These are phyloP conservation scores for Diplogasteroides magnus DNA, from an alignment of 1,140 invertebrate genomes.

Conservation along the genomic window DNA sequence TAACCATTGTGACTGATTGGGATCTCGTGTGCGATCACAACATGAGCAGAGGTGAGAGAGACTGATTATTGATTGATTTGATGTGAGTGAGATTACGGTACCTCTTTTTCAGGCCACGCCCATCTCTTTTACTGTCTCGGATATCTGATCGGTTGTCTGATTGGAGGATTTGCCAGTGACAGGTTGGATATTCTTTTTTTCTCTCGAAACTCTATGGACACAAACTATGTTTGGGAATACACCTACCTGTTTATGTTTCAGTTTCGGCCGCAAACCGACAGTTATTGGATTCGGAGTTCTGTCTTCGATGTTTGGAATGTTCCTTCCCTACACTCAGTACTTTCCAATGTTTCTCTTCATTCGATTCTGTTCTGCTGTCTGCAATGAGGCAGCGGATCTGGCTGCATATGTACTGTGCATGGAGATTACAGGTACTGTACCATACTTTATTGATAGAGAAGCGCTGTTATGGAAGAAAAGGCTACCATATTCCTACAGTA, in stretches of 20 bases:
- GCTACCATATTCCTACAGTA: no score
- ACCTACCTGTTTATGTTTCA: slow-evolving; percentile 14
- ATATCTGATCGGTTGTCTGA: slow-evolving; percentile 49
- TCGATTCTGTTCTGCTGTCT: slow-evolving; percentile 52
- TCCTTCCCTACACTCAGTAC: slow-evolving; percentile 52
- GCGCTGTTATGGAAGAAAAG: no score
- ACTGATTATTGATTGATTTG: slow-evolving; percentile 1
- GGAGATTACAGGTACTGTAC: slow-evolving; percentile 55
- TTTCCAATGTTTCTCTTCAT: slow-evolving; percentile 54
- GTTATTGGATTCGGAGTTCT: slow-evolving; percentile 53
- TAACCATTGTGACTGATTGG: slow-evolving; percentile 55
- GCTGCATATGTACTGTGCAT: slow-evolving; percentile 55
- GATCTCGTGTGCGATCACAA: slow-evolving; percentile 54
- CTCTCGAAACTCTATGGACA: background rate
- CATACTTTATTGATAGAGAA: no score
- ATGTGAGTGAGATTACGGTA: background rate
- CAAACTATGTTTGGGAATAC: slow-evolving; percentile 17
- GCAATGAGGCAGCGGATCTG: slow-evolving; percentile 54
- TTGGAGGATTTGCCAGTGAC: slow-evolving; percentile 51
- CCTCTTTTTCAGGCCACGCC: slow-evolving; percentile 37
- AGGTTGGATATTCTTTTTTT: slow-evolving; percentile 12
- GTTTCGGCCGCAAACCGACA: slow-evolving; percentile 45
- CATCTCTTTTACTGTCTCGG: slow-evolving; percentile 54
- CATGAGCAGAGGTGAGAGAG: slow-evolving; percentile 39
- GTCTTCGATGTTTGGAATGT: slow-evolving; percentile 50